phyloP scores from a whole-genome alignment of 2,113 vertebrate genomes.

The Nothoprocta perdicaria region DNA sequence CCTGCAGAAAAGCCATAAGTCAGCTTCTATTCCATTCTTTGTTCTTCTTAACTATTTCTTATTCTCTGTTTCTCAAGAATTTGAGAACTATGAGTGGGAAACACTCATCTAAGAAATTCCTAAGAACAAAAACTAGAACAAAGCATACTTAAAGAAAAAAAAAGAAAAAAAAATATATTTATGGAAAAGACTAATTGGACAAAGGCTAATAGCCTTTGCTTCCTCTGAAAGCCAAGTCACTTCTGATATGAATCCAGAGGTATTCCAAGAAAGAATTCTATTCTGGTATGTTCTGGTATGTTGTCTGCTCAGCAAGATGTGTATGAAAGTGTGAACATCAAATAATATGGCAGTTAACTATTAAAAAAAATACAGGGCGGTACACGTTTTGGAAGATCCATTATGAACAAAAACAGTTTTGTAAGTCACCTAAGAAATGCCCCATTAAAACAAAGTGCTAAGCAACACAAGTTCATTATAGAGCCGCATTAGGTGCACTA shows the following conservation, averaged over 20 bases:
- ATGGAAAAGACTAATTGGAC: background rate
- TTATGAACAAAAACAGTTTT: background rate
- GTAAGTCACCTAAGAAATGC: background rate
- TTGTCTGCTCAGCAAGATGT: background rate
- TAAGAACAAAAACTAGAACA: background rate
- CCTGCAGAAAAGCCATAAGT: background rate
- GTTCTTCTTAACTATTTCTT: background rate
- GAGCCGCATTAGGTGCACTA: background rate
- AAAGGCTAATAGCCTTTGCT: background rate
- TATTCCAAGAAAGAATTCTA: background rate
- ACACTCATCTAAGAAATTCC: background rate
- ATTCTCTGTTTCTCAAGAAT: background rate
- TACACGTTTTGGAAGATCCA: background rate
- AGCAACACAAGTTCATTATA: background rate
- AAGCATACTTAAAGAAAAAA: background rate
- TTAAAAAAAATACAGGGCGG: background rate
- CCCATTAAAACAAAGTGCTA: background rate
- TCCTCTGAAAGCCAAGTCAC: background rate
- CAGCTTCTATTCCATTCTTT: background rate
- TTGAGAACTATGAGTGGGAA: background rate
- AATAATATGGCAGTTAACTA: background rate
- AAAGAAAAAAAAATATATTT: background rate
- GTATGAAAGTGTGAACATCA: background rate
- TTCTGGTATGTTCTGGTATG: background rate
- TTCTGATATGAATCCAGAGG: background rate